Evolutionary conservation across 2,113 vertebrate genomes (phyloP), one percentile per base, ranked within the genome.

Genomic region (Sebastes schlegelii): DNA sequence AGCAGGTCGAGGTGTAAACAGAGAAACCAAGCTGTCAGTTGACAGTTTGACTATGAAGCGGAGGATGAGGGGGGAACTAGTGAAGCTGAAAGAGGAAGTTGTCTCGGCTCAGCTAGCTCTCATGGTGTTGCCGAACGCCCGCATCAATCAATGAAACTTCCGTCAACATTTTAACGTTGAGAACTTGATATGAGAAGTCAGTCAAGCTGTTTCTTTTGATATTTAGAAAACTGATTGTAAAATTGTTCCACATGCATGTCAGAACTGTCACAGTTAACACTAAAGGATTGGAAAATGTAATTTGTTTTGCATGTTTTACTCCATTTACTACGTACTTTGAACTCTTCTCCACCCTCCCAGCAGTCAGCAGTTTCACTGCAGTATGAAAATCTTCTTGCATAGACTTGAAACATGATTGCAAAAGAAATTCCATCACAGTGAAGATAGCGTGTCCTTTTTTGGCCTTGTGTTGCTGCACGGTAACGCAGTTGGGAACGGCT

Each of bases 1-100:
- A 76, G 16, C 8, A 0, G 12, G 4, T 9, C 0, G 0, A 11
- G 1, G 0, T 55, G 13, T 46, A 26, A 78, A 63, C 71, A 73
- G 57, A 45, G 66, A 84, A 52, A 57, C 58, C 40, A 45, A 6
- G 6, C n/a, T 5, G 11, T 19, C 3, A n/a, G 61, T 19, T 5
- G 45, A 49, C 70, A 21, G 10, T 66, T 45, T 57, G 26, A 8
- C 74, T 61, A 40, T 82, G 48, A 76, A 82, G 76, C 76, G 48
- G 55, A 14, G 2, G 34, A 70, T 6, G 45, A 4, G 3, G 34
- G 61, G 61, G 48, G 58, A 82, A 85, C 69, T 17, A 52, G 17
- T 74, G 21, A 80, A 73, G 8, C 17, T 26, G 62, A 84, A 76
- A 84, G 49, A 45, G 16, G 77, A 86, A 86, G 80, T 34, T 0